phyloP scores from a whole-genome alignment of 2,888 invertebrate species.

The Drosophila prostipennis region DNA sequence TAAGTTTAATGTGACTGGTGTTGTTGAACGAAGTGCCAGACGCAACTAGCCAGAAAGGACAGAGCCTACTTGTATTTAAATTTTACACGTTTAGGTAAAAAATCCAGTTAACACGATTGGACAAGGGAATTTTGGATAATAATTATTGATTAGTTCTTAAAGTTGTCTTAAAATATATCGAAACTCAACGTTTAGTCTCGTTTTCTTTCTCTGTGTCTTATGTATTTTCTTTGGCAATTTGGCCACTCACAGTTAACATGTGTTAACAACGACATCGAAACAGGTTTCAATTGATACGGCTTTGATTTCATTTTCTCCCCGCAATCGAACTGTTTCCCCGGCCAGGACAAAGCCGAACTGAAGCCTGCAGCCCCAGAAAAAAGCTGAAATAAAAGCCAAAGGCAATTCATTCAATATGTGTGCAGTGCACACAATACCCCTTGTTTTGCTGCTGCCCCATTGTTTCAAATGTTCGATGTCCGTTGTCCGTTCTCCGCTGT shows the following conservation, averaged over 20 bases:
- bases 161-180: too few relatives aligned
- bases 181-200: not conserved
- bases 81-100: not conserved
- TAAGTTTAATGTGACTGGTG: conserved; percentile 52
- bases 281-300: conserved; percentile 68
- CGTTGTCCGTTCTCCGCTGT: conserved; percentile 38
- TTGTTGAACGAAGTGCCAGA: not conserved
- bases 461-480: conserved; percentile 58
- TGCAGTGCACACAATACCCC: conserved; percentile 33
- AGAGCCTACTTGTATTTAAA: conserved; percentile 39
- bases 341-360: conserved; percentile 42
- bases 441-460: conserved; percentile 58
- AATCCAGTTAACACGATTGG: not conserved
- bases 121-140: not conserved
- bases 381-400: conserved; percentile 51
- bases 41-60: conserved; percentile 5
- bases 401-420: conserved; percentile 71
- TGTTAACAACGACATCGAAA: conserved; percentile 71
- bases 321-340: conserved; percentile 19
- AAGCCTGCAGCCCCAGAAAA: conserved; percentile 22
- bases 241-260: conserved; percentile 54
- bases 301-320: conserved; percentile 39
- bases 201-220: conserved; percentile 17
- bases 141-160: too few relatives aligned
- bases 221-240: conserved; percentile 35